Evolutionary conservation across 2,797 vertebrate species (phyloP), one percentile per base, ranked within the genome.

Genomic region (Coregonus sp.): DNA sequence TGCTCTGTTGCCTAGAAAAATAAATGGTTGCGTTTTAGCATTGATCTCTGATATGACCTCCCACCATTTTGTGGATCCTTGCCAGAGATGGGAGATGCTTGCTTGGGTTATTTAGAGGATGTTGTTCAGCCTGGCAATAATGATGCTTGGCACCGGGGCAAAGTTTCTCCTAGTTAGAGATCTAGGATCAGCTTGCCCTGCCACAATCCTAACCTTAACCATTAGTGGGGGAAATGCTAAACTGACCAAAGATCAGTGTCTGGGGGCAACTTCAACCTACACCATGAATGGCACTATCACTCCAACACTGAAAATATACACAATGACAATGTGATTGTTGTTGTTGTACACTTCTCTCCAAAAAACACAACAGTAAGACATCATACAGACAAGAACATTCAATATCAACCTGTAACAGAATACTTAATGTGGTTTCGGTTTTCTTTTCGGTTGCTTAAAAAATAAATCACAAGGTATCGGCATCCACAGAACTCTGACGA

Each of bases 381-480:
- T 92, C 92, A 93, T 92, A 92, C 90, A 89, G 92, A 94, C 91
- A 90, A 89, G 92, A n/a, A 95, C 89, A 83, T 91, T 94, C 93
- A 87, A 94, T 83, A 88, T 89, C 86, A 83, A 91, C 91, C 89
- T 91, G 92, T 91, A 92, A 91, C 87, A 94, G 86, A 89, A 91
- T 84, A 92, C 90, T 88, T 85, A 89, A 89, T 88, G 81, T 74
- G 76, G 77, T 78, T 81, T 85, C 72, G 51, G 75, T 80, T 74
- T 77, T 72, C 83, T 88, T 93, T 92, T 88, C 82, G 89, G 87
- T 75, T 85, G 86, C 86, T 72, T 2, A 47, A 75, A 40, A 75
- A 54, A 56, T 75, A 87, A 92, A 89, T 87, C 89, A 92, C 85
- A 88, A 88, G 87, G 91, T 86, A 90, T 80, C 78, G 80, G 80